phyloP scores from a whole-genome alignment of 2,113 vertebrate genomes.

The Chionodraco myersi region DNA sequence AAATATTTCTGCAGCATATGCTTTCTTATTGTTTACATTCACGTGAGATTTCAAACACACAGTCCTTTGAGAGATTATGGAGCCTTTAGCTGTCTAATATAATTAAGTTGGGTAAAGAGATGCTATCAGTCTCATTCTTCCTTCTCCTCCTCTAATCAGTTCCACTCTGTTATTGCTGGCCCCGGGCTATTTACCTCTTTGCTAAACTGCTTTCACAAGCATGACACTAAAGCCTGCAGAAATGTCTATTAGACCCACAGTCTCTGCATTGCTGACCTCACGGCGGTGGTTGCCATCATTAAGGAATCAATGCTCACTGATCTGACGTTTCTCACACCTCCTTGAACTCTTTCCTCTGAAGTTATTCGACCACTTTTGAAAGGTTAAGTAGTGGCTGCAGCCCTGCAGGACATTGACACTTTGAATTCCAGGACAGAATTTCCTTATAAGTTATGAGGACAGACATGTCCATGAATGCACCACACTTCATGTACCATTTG shows the following conservation, averaged over 20 bases:
- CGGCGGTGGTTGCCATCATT: constrained; percentile 54
- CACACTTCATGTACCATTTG: constrained; percentile 79
- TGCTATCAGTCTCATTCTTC: constrained; percentile 80
- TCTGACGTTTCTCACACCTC: constrained; percentile 60
- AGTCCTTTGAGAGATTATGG: constrained; percentile 41
- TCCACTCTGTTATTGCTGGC: constrained; percentile 81
- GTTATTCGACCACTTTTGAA: constrained; percentile 58
- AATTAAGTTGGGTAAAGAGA: constrained; percentile 78
- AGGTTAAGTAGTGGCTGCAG: constrained; percentile 64
- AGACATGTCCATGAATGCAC: constrained; percentile 76
- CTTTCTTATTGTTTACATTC: constrained; percentile 65
- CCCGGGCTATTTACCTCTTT: constrained; percentile 71
- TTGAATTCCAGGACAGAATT: constrained; percentile 66
- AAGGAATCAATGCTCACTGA: constrained; percentile 52
- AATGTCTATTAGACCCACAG: constrained; percentile 59
- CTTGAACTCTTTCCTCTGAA: constrained; percentile 55
- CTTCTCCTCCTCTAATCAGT: constrained; percentile 74
- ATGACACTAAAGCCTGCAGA: constrained; percentile 74
- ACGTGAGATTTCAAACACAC: constrained; percentile 49
- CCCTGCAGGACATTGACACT: constrained; percentile 49
- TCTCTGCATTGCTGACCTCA: constrained; percentile 61
- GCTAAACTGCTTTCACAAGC: constrained; percentile 80
- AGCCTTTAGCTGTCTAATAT: constrained; percentile 75
- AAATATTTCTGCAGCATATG: constrained; percentile 34
- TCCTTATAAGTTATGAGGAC: constrained; percentile 60